Evolutionary conservation across 2,888 invertebrate species (phyloP), one percentile per base, ranked within the genome.

Genomic region (Glyphotaelius pellucidus): DNA sequence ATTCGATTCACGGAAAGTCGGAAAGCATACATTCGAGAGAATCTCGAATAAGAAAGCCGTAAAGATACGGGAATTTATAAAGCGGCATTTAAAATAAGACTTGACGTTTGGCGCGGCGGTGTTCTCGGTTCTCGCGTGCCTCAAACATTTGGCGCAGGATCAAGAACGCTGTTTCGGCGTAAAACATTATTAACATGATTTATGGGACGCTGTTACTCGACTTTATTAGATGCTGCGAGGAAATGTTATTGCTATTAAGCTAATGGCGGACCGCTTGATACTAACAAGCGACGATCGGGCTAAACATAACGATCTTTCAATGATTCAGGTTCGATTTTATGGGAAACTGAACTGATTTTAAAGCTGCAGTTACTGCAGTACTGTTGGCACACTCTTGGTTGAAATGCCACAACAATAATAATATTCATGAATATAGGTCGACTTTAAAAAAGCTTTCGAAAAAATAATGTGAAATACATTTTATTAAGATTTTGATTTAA

Each of bases 151-250:
- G 93, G 93, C 93, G 90, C 15, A 15, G 86, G 42, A 80, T 93
- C 93, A 93, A 93, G 90, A 92, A 92, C 92, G 93, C 89, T 92
- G 92, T 90, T 92, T 92, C 87, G 89, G 91, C 91, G 92, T 92
- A 91, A 93, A 93, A 93, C 93, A 92, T 93, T 92, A 93, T 93
- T 92, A 92, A 92, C 91, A 89, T 92, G 93, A 93, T 93, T 92
- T 91, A 93, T 92, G 87, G 80, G 52, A 89, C 80, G 80, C 42
- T 25, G 90, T 90, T 87, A 91, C 25, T 83, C 80, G 90, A 90
- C 84, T 90, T 91, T 92, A 91, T 90, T 88, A 81, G 91, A 91
- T 91, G 88, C 92, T 89, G 87, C 81, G 89, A 89, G 93, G 91
- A 90, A 91, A 89, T 92, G 92, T 92, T 92, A 93, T 67, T 91